phyloP scores from a whole-genome alignment of 2,113 vertebrate genomes.

The Gopherus flavomarginatus region DNA sequence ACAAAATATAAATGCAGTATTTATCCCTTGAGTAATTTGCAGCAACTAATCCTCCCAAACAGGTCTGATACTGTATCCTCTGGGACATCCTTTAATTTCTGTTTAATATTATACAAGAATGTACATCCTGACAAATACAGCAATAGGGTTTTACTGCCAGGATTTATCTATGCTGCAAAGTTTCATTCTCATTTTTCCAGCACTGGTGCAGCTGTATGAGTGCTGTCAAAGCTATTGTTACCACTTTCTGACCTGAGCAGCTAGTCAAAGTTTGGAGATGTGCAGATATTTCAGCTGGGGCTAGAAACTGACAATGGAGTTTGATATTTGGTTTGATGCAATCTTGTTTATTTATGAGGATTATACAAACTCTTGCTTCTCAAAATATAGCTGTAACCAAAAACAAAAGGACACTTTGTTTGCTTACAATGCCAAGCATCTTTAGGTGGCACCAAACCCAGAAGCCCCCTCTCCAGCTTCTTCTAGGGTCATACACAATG shows the following conservation, averaged over 20 bases:
- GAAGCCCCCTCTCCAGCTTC: background rate
- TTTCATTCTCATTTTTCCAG: background rate
- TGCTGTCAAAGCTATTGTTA: background rate
- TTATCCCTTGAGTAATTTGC: constrained; percentile 68
- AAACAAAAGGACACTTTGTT: background rate
- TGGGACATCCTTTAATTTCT: constrained; percentile 64
- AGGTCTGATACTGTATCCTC: constrained; percentile 59
- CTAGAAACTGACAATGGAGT: background rate
- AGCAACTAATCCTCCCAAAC: constrained; percentile 59
- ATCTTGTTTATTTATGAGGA: background rate
- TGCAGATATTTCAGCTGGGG: background rate
- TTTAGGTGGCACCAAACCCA: background rate
- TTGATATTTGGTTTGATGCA: background rate
- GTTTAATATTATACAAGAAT: constrained; percentile 60
- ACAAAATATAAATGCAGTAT: constrained; percentile 62
- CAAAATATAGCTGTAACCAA: background rate
- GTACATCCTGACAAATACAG: constrained; percentile 41
- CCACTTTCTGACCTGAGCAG: background rate
- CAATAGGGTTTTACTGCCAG: background rate
- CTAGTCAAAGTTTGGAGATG: background rate
- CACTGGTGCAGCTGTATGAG: rapidly evolving
- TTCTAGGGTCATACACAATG: background rate
- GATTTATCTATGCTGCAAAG: background rate
- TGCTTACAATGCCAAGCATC: background rate
- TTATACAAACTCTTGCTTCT: background rate